Base-by-base conservation (phyloP, 2,797 vertebrate species). In the Tamandua tetradactyla region DNA sequence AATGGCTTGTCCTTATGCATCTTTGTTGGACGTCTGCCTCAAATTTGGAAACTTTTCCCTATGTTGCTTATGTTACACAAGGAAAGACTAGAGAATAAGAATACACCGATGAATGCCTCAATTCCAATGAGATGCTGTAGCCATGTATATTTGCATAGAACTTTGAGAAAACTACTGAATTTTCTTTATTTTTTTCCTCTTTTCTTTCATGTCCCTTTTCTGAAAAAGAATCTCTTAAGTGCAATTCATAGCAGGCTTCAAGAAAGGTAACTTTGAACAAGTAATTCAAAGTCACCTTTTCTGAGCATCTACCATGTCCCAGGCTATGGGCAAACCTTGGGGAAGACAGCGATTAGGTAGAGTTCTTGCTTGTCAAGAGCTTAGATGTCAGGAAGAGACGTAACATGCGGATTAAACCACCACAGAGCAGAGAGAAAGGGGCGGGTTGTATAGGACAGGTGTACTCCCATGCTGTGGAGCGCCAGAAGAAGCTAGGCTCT, bases 341-440 rank as follows among this genome's bases (percentile, higher is more conserved):
- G 44, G 37, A 40, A 12, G 42, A 32, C 3, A 5, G 20, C 42
- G 35, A 12, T 32, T 27, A 23, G 32, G n/a, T 11, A 68, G 62
- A 35, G 62, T 14, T 3, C 62, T 69, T 40, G 17, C 18, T 32
- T 44, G 37, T 47, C 40, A 79, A 37, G 49, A 71, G 15, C 76
- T 2, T 0, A 44, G 52, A 14, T 5, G 18, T 17, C 30, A 32
- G 62, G 32, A 30, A 69, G 25, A 40, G 6, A 68, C 2, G 23
- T 3, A 30, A 12, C 30, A 30, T 49, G 74, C 42, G 44, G 20
- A 7, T 55, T 12, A 25, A 23, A 44, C 2, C 7, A 12, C 27
- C 37, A 9, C 32, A 14, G 13, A 2, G n/a, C 40, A 61, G 32
- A 32, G 66, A 32, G 55, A 62, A 49, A 0, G 3, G 52, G 25